Evolutionary conservation across 2,797 vertebrate genomes (phyloP).

Genomic region (Ceryle rudis): DNA sequence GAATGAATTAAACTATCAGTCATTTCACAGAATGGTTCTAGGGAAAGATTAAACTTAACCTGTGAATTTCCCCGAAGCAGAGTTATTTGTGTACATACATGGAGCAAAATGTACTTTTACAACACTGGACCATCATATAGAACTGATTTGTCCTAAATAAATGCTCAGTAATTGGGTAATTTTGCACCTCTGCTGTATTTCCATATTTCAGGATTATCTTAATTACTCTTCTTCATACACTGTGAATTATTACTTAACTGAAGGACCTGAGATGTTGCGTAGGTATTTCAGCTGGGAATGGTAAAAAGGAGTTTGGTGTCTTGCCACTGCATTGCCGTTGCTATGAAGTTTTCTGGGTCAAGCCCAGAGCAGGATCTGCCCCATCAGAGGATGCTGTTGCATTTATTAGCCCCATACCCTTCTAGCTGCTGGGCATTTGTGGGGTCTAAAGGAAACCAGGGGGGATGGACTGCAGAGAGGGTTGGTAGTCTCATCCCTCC

Average conservation of each 20-base stretch:
- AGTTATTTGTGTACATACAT: neutral
- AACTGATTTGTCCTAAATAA: neutral
- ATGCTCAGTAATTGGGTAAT: neutral
- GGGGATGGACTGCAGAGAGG: neutral
- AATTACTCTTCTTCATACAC: neutral
- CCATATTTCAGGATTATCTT: neutral
- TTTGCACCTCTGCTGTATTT: neutral
- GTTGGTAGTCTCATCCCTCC: neutral
- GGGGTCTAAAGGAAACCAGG: fast-evolving
- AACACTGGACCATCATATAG: neutral
- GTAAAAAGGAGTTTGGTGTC: neutral
- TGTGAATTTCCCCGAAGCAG: neutral
- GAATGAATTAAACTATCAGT: neutral
- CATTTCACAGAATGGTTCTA: neutral
- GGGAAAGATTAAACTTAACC: neutral
- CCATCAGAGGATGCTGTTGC: neutral
- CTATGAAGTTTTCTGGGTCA: neutral
- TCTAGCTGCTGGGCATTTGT: neutral
- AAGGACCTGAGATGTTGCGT: neutral
- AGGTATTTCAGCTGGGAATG: neutral
- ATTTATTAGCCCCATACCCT: neutral
- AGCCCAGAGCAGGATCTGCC: neutral
- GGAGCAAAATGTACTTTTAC: neutral
- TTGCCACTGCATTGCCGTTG: fast-evolving
- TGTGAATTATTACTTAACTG: neutral